Percentiles rank a stretch among this genome's conserved stretches.
phyloP scores from a whole-genome alignment of 2,797 vertebrate genomes.

The Sebastolobus altivelis region DNA sequence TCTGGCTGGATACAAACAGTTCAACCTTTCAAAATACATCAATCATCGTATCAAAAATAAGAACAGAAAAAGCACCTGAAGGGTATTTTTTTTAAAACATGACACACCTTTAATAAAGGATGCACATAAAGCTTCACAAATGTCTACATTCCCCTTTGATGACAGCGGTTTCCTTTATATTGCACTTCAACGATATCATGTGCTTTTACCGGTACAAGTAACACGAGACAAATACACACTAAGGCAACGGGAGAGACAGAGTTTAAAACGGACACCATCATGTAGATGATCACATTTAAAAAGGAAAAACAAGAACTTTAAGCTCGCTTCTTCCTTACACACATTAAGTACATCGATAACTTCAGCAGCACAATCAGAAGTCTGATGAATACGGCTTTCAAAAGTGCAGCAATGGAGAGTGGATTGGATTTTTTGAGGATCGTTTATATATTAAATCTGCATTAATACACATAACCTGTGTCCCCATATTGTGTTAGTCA shows the following conservation, averaged over 20 bases:
- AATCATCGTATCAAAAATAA: not conserved
- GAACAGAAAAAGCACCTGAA: not conserved
- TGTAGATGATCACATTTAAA: constrained; percentile 17
- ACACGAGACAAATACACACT: constrained; percentile 4
- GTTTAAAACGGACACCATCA: constrained; percentile 30
- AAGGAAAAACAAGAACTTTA: constrained; percentile 19
- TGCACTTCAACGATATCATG: constrained; percentile 73
- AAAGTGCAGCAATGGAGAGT: constrained; percentile 54
- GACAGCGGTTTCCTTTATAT: constrained; percentile 60
- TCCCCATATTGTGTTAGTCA: not conserved
- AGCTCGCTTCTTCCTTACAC: not conserved
- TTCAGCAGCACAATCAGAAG: constrained; percentile 46
- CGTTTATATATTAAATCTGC: not conserved
- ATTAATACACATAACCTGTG: not conserved
- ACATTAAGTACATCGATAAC: constrained; percentile 5
- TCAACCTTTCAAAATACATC: no score
- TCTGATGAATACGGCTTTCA: constrained; percentile 21
- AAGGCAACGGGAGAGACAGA: constrained; percentile 15
- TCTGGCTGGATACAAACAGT: no score
- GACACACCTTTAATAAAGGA: constrained; percentile 74
- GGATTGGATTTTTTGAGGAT: not conserved
- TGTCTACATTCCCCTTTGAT: constrained; percentile 73
- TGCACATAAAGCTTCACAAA: constrained; percentile 64
- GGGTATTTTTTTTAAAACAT: constrained; percentile 53
- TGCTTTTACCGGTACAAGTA: constrained; percentile 69